These are phyloP conservation scores for Cirrhinus molitorella DNA, from an alignment of 2,797 vertebrate species.

Conservation along the genomic window DNA sequence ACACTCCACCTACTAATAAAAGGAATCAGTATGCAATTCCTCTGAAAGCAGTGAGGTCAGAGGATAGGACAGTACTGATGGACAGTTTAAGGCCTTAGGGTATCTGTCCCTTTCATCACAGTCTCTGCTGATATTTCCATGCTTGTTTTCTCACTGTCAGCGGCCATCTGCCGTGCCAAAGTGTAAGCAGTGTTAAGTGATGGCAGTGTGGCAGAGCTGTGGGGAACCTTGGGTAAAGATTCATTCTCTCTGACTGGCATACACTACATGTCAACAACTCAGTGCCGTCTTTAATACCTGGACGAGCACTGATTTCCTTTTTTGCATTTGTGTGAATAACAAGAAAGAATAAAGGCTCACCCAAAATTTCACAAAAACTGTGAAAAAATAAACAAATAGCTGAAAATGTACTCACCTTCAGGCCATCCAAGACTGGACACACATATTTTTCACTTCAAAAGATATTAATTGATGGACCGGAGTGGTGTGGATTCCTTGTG, in stretches of 20 bases:
- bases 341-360: background rate
- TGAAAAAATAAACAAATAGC: background rate
- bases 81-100: background rate
- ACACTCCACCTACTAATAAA: background rate
- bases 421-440: background rate
- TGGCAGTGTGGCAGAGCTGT: conserved; percentile 35
- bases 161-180: conserved; percentile 45
- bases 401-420: background rate
- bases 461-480: background rate
- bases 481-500: background rate
- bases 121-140: conserved; percentile 37
- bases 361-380: background rate
- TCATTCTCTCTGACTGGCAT: background rate
- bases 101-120: conserved; percentile 21
- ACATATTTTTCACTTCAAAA: background rate
- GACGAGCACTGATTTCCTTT: background rate
- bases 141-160: conserved; percentile 38
- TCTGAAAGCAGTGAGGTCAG: background rate
- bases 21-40: background rate
- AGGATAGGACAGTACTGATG: conserved; percentile 16
- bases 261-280: conserved; percentile 11
- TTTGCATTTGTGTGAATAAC: background rate
- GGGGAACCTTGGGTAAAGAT: conserved; percentile 24
- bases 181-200: conserved; percentile 56
- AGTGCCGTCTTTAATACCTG: background rate